phyloP scores from a whole-genome alignment of 2,113 vertebrate species.

The Anhinga anhinga region DNA sequence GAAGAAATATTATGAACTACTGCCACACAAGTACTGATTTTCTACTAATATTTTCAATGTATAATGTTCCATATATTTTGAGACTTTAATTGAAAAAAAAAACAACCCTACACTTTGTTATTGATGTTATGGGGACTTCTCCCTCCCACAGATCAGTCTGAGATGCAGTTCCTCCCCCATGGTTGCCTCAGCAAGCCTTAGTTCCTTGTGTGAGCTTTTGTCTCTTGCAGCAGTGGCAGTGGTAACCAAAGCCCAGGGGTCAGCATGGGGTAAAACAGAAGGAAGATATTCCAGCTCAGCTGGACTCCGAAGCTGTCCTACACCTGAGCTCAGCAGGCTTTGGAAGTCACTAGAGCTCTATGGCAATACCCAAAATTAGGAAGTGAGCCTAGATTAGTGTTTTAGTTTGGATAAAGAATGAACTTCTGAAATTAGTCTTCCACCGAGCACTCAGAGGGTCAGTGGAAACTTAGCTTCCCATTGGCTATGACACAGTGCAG shows the following conservation, averaged over 20 bases:
- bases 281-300: background rate
- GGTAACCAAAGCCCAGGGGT: background rate
- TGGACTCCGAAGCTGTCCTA: background rate
- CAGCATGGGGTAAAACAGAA: background rate
- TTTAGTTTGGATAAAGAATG: background rate
- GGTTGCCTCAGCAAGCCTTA: background rate
- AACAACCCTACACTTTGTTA: background rate
- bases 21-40: background rate
- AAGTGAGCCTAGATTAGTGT: background rate
- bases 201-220: background rate
- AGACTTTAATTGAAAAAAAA: background rate
- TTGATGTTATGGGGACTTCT: background rate
- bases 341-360: background rate
- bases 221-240: background rate
- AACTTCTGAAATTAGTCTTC: background rate
- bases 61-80: background rate
- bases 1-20: background rate
- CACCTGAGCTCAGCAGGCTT: background rate
- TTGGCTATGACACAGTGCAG: background rate
- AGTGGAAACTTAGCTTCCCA: rapidly evolving
- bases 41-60: background rate
- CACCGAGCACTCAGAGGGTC: background rate
- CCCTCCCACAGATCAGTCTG: background rate
- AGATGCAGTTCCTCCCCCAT: background rate
- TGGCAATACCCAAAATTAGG: background rate